Percentiles rank a stretch among this genome's conserved stretches.
Evolutionary conservation across 2,888 invertebrate species (phyloP).

Genomic region (Theretra japonica): DNA sequence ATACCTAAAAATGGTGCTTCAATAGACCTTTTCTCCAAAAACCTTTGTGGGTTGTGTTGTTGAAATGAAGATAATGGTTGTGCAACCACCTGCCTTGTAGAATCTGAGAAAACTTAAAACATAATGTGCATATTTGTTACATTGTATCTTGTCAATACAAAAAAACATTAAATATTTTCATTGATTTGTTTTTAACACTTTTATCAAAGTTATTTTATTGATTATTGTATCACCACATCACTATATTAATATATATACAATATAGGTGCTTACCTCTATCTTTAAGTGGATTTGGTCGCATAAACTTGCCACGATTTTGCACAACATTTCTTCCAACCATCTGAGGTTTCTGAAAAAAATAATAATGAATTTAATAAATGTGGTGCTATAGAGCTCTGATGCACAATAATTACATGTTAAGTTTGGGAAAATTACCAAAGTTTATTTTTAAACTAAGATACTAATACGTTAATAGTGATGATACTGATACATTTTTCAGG

Average conservation of each 20-base stretch:
- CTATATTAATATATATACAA: background rate
- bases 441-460: too few species aligned
- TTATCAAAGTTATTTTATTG: too few species aligned
- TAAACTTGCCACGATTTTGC: constrained; percentile 53
- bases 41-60: constrained; percentile 49
- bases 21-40: constrained; percentile 60
- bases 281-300: constrained; percentile 51
- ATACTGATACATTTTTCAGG: too few species aligned
- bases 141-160: too few species aligned
- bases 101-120: constrained; percentile 68
- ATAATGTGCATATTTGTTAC: too few species aligned
- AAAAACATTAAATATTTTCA: too few species aligned
- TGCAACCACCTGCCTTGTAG: constrained; percentile 76
- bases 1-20: constrained; percentile 58
- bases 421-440: too few species aligned
- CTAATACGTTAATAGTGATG: too few species aligned
- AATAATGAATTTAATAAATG: background rate
- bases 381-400: too few species aligned
- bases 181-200: too few species aligned
- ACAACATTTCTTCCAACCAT: constrained; percentile 34
- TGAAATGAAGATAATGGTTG: constrained; percentile 54
- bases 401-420: too few species aligned
- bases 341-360: constrained; percentile 11
- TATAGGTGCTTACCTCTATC: constrained; percentile 59
- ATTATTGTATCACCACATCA: background rate